Evolutionary conservation across 2,888 invertebrate genomes (phyloP).

Genomic region (Steinernema hermaphroditum): DNA sequence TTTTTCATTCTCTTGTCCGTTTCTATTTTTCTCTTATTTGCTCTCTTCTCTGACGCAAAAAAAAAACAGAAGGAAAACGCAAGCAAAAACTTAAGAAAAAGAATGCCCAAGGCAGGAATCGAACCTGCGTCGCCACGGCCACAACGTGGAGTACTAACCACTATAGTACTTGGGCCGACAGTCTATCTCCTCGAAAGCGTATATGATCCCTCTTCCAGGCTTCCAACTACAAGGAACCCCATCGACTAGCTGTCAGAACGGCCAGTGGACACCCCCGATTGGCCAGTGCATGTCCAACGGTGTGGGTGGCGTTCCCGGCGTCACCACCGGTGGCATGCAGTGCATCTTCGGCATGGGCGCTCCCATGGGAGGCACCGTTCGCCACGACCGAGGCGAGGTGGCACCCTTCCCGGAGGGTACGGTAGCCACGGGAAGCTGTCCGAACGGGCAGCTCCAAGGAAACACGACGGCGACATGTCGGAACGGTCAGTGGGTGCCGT

Average conservation of each 20-base stretch:
- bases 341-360: slow-evolving; percentile 7
- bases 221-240: not conserved
- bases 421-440: slow-evolving; percentile 38
- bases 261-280: slow-evolving; percentile 37
- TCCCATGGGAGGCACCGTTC: slow-evolving; percentile 20
- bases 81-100: slow-evolving; percentile 32
- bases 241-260: slow-evolving; percentile 32
- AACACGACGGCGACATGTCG: not conserved
- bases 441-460: slow-evolving; percentile 16
- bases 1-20: not conserved
- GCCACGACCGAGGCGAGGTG: slow-evolving; percentile 32
- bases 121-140: slow-evolving; percentile 65
- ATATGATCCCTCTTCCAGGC: not conserved
- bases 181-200: not conserved
- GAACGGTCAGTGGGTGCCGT: not conserved
- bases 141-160: slow-evolving; percentile 66
- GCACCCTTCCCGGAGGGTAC: slow-evolving; percentile 43
- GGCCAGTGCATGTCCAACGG: not conserved
- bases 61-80: too few relatives aligned
- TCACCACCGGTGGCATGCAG: not conserved
- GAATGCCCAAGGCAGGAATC: slow-evolving; percentile 62
- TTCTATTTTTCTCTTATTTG: too few relatives aligned
- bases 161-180: slow-evolving; percentile 60
- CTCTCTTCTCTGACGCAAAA: too few relatives aligned
- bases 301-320: not conserved